Percentiles rank a stretch among this genome's conserved stretches.
These are phyloP conservation scores for Copidosoma aretas DNA, from an alignment of 2,888 invertebrate genomes.

Conservation along the genomic window DNA sequence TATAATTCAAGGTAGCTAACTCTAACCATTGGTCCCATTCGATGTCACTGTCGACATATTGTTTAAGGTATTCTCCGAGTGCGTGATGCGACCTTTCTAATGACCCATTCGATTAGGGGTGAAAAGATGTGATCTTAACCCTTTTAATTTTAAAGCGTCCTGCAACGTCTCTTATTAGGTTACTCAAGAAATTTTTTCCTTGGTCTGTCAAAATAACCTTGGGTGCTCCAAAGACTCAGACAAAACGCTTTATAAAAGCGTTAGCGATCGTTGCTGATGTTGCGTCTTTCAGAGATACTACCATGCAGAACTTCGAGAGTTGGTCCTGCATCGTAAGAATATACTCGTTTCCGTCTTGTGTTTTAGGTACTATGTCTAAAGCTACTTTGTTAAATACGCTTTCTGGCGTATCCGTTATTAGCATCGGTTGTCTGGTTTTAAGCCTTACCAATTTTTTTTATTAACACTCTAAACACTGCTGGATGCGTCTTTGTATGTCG, in stretches of 20 bases:
- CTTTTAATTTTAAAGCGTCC: no score
- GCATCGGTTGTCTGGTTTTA: conserved; percentile 32
- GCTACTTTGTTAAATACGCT: conserved; percentile 34
- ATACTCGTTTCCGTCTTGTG: conserved; percentile 29
- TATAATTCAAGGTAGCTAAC: no score
- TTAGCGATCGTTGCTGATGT: conserved; percentile 36
- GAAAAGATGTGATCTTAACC: no score
- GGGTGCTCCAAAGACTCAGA: conserved; percentile 40
- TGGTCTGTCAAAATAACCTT: conserved; percentile 41
- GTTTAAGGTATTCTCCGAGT: no score
- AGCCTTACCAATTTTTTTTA: conserved; percentile 36
- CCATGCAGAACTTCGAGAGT: no score
- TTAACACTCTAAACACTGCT: conserved; percentile 5
- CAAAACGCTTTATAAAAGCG: conserved; percentile 18
- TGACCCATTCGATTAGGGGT: no score
- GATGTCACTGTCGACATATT: no score
- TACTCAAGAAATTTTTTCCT: conserved; percentile 42
- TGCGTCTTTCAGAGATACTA: conserved; percentile 40
- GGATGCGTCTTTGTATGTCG: conserved; percentile 27
- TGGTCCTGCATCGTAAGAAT: no score
- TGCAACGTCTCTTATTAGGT: conserved; percentile 34
- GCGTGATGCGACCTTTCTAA: no score
- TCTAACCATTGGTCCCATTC: no score
- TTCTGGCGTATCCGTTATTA: conserved; percentile 36
- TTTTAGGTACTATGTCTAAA: conserved; percentile 36